Evolutionary conservation across 2,797 vertebrate genomes (phyloP).

Genomic region (Hippopotamyrus pictus): DNA sequence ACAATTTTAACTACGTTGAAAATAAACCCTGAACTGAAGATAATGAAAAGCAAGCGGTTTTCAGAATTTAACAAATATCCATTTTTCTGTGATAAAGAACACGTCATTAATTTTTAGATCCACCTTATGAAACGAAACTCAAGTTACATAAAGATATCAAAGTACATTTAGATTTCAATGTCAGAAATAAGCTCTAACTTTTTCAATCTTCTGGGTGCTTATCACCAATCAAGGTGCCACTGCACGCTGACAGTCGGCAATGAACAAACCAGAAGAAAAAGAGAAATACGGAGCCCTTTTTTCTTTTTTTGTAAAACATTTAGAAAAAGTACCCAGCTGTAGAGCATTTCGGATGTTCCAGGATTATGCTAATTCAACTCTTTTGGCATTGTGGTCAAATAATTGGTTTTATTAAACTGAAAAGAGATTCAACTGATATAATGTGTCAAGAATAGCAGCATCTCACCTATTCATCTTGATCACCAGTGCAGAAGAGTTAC

Average conservation of each 20-base stretch:
- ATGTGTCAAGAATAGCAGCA: neutral
- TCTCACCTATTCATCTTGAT: constrained; percentile 9
- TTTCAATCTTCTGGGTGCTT: neutral
- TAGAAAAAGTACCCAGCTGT: neutral
- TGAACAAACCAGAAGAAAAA: neutral
- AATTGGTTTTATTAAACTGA: neutral
- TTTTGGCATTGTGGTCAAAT: neutral
- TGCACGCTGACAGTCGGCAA: neutral
- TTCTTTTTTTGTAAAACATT: neutral
- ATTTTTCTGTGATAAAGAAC: neutral
- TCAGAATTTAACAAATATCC: neutral
- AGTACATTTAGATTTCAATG: neutral
- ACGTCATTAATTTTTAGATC: neutral
- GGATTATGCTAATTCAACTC: neutral
- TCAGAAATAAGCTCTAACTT: neutral
- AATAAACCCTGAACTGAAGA: neutral
- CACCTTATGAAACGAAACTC: neutral
- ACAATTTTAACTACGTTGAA: neutral
- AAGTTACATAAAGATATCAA: neutral
- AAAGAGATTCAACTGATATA: neutral
- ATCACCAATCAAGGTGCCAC: neutral
- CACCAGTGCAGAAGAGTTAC: neutral
- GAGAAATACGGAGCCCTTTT: neutral
- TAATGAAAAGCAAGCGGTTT: neutral
- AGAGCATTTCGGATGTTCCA: neutral